These are phyloP conservation scores for Synergus itoensis DNA, from an alignment of 2,888 invertebrate species.

Conservation along the genomic window DNA sequence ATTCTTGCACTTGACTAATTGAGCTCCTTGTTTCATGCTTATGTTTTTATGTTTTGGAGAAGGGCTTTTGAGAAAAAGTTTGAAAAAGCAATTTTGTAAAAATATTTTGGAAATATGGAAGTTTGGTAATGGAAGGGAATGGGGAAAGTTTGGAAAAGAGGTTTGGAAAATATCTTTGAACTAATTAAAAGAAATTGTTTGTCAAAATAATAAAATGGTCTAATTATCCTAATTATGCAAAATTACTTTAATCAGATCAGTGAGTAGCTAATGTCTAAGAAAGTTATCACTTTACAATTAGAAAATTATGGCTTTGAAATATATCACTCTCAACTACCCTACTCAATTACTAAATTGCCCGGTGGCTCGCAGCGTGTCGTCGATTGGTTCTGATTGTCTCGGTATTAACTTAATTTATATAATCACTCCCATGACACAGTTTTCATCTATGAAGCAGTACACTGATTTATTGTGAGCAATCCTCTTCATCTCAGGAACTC, in stretches of 20 bases:
- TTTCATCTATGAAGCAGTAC: conserved; percentile 24
- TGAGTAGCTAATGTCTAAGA: neutral
- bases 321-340: conserved; percentile 24
- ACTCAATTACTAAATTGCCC: conserved; percentile 28
- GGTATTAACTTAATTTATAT: conserved; percentile 32
- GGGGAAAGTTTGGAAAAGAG: too few relatives aligned
- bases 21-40: neutral
- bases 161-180: too few relatives aligned
- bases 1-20: neutral
- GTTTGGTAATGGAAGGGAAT: too few relatives aligned
- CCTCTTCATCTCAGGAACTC: neutral
- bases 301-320: conserved; percentile 23
- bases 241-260: neutral
- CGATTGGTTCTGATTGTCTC: conserved; percentile 35
- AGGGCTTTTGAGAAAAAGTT: too few relatives aligned
- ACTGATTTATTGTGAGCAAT: neutral
- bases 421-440: conserved; percentile 36
- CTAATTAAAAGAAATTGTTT: too few relatives aligned
- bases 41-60: neutral
- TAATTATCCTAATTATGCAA: neutral
- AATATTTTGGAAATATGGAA: too few relatives aligned
- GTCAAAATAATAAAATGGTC: neutral
- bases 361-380: conserved; percentile 26
- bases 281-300: conserved; percentile 34
- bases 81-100: too few relatives aligned